These are phyloP conservation scores for Pica pica DNA, from an alignment of 2,113 vertebrate species.

Conservation along the genomic window DNA sequence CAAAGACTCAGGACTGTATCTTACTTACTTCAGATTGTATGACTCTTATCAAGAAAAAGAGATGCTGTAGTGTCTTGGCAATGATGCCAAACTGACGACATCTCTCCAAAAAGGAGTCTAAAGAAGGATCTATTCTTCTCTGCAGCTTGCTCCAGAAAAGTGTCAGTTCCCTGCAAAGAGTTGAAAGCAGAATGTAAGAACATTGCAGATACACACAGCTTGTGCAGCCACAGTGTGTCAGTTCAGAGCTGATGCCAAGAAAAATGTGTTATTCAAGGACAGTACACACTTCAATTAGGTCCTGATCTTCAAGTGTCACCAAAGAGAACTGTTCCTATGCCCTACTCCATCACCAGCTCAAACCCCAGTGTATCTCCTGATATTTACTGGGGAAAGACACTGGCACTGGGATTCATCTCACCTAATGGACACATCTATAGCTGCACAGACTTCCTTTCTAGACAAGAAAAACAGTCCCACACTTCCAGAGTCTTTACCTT, in stretches of 20 bases:
- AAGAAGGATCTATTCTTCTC: slow-evolving; percentile 88
- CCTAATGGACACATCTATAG: neutral
- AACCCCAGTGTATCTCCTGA: neutral
- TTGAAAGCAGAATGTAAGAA: neutral
- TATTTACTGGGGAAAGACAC: neutral
- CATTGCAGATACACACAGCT: neutral
- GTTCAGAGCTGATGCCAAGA: neutral
- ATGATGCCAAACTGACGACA: slow-evolving; percentile 97
- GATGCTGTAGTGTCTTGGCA: slow-evolving; percentile 91
- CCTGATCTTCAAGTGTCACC: neutral
- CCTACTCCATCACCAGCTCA: neutral
- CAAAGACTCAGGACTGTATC: neutral
- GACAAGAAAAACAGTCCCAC: neutral
- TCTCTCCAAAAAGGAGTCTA: slow-evolving; percentile 89
- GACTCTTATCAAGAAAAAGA: slow-evolving; percentile 93
- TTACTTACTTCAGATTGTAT: slow-evolving; percentile 91
- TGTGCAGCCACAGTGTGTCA: neutral
- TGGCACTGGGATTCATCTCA: neutral
- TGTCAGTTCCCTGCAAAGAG: slow-evolving; percentile 84
- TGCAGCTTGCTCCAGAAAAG: slow-evolving; percentile 97
- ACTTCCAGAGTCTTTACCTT: neutral
- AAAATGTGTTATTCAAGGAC: neutral
- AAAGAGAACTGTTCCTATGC: neutral
- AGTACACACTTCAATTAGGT: neutral
- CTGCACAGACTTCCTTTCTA: neutral